A percentile compares a stretch with the other conserved stretches of the same genome.
phyloP scores from a whole-genome alignment of 2,113 vertebrate genomes.

The Amblyopsis rosae region DNA sequence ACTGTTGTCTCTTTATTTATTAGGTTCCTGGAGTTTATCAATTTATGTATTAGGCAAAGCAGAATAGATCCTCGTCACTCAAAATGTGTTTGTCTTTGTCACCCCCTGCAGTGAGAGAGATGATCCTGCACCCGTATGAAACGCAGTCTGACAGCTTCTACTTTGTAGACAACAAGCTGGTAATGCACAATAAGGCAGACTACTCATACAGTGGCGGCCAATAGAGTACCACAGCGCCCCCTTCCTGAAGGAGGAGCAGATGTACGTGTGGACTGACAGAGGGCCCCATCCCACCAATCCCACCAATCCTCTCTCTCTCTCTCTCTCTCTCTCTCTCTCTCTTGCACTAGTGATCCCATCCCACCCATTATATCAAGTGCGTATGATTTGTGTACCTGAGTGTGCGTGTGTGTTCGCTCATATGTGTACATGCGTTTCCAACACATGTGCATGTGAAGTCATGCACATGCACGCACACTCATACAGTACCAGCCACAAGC shows the following conservation, averaged over 20 bases:
- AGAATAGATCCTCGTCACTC: too few relatives aligned
- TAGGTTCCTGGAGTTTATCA: too few relatives aligned
- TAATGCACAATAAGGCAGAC: slow-evolving; percentile 99
- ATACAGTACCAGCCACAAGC: too few relatives aligned
- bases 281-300: slow-evolving; percentile 30
- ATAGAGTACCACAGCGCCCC: slow-evolving; percentile 52
- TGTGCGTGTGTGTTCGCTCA: too few relatives aligned
- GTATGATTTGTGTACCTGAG: neutral
- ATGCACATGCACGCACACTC: too few relatives aligned
- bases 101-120: slow-evolving; percentile 86
- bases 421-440: too few relatives aligned
- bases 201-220: slow-evolving; percentile 95
- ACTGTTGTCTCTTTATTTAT: too few relatives aligned
- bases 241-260: slow-evolving; percentile 18
- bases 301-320: slow-evolving; percentile 1
- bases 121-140: slow-evolving; percentile 93
- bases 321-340: neutral
- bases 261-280: slow-evolving; percentile 43
- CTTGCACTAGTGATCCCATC: slow-evolving; percentile 3
- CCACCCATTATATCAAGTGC: neutral
- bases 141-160: slow-evolving; percentile 99
- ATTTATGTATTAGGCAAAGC: too few relatives aligned
- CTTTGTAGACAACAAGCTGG: slow-evolving; percentile 98
- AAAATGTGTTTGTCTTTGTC: slow-evolving; percentile 14
- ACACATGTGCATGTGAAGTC: too few relatives aligned